phyloP scores from a whole-genome alignment of 2,888 invertebrate species.

The Synergus umbraculus region DNA sequence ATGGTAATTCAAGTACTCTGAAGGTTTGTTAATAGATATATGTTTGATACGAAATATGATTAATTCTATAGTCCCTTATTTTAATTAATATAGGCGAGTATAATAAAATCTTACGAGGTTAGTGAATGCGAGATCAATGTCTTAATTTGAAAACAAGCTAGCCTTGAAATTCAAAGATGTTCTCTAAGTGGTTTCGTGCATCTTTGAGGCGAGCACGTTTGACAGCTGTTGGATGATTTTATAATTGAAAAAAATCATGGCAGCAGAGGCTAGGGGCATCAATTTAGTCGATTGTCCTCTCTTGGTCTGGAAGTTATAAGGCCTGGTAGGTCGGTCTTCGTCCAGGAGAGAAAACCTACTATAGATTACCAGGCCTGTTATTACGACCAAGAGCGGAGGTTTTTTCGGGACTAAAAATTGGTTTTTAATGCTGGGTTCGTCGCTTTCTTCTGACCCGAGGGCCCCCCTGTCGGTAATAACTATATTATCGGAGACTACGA shows the following conservation, averaged over 20 bases:
- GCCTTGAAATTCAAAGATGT: conserved; percentile 30
- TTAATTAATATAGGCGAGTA: not conserved
- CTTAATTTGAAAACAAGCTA: conserved; percentile 39
- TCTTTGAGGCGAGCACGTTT: conserved; percentile 57
- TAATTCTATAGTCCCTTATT: not conserved
- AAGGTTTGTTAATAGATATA: not conserved
- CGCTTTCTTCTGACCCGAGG: conserved; percentile 70
- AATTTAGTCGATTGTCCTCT: conserved; percentile 71
- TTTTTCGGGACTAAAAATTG: conserved; percentile 76
- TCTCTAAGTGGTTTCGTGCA: conserved; percentile 37
- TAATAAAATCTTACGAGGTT: not conserved
- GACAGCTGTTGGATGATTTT: conserved; percentile 69
- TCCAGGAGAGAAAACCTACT: conserved; percentile 75
- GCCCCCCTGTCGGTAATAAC: conserved; percentile 74
- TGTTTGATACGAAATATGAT: not conserved
- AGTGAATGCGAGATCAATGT: conserved; percentile 30
- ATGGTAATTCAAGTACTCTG: not conserved
- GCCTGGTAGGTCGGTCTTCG: conserved; percentile 61
- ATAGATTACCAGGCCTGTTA: conserved; percentile 76
- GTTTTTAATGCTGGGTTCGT: conserved; percentile 76
- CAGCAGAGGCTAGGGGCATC: conserved; percentile 68
- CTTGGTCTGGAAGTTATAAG: conserved; percentile 45
- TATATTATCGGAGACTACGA: conserved; percentile 74
- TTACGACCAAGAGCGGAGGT: conserved; percentile 73
- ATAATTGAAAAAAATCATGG: conserved; percentile 72